phyloP scores from a whole-genome alignment of 2,888 invertebrate genomes.

The Chironomus tentans region DNA sequence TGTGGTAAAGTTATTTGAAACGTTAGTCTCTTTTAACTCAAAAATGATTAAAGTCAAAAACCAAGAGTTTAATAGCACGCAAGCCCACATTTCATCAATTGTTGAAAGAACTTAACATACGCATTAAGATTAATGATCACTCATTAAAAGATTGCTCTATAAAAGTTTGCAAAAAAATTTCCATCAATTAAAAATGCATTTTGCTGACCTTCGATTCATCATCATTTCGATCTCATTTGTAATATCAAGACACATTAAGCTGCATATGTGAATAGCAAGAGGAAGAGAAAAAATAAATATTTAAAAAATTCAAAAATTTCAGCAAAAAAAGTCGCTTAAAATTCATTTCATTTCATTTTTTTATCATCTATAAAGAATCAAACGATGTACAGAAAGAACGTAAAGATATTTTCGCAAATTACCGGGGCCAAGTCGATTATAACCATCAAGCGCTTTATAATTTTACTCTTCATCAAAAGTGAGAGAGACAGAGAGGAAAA shows the following conservation, averaged over 20 bases:
- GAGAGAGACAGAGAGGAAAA: no score
- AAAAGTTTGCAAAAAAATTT: neutral
- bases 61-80: no score
- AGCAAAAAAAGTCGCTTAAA: neutral
- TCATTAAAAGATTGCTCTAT: no score
- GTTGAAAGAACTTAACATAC: no score
- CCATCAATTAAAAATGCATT: neutral
- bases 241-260: constrained; percentile 21
- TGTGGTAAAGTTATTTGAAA: no score
- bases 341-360: no score
- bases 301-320: neutral
- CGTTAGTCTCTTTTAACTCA: no score
- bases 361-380: no score
- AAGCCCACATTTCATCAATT: no score
- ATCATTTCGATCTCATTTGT: constrained; percentile 20
- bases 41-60: no score
- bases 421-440: no score
- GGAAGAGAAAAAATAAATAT: neutral
- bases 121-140: no score
- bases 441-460: neutral
- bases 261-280: neutral
- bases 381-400: neutral
- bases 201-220: constrained; percentile 18
- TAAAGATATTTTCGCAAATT: neutral
- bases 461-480: neutral